Base-by-base conservation (phyloP, 2,888 invertebrate genomes). In the Nymphalis polychloros region DNA sequence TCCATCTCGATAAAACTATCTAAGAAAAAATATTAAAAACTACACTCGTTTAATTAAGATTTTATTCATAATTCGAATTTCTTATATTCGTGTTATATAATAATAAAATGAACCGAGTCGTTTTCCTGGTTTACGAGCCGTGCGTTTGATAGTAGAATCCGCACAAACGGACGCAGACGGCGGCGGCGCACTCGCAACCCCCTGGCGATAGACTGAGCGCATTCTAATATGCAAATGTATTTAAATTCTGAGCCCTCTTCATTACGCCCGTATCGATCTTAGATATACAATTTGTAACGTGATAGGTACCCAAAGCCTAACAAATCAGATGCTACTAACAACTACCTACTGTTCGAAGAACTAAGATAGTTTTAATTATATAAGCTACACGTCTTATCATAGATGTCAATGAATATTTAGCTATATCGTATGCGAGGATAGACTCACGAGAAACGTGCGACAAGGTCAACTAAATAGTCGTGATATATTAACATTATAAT, bases 151-250 rank as follows among this genome's bases (percentile, higher is more conserved):
- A 70, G 70, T 68, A 59, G 61, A 65, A 48, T 69, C 47, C 47
- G 47, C 27, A 60, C 68, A 59, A 64, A 64, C 64, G 49, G 55
- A 64, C 68, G 50, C 27, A 57, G 57, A 59, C 46, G 63, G 63
- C 49, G 55, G 48, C 46, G 52, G 63, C 49, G 55, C 60, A 63
- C 66, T 66, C 60, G 67, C 70, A 70, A 68, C 70, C 72, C 72
- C 68, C 61, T 62, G 66, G 60, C 70, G 75, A 78, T 76, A 77
- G 85, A 88, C 81, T 82, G 85, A 86, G 84, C 88, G 90, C 90
- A 90, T 91, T 89, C 92, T 89, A 91, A 89, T 90, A 92, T 92
- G 92, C 92, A 90, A 92, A 92, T 92, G 88, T 92, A 92, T 92
- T 92, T 91, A 92, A 92, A 92, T 92, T 87, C 84, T 89, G 87